These are phyloP conservation scores for Marasmarcha lunaedactyla DNA, from an alignment of 2,888 invertebrate species.

Conservation along the genomic window DNA sequence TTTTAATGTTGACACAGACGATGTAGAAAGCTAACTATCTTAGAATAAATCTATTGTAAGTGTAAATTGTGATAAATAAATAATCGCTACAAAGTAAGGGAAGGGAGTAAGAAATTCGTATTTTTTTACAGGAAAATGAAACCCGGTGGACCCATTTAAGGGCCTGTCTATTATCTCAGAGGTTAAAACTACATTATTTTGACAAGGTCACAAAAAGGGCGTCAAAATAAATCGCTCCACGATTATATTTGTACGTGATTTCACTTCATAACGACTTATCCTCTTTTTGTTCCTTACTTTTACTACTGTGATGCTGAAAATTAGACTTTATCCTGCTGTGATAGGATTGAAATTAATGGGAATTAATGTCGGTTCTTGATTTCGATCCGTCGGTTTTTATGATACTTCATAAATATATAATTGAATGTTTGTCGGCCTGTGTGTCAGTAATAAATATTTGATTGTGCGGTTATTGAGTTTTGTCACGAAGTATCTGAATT, in stretches of 20 bases:
- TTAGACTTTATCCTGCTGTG: too few species aligned
- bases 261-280: conserved; percentile 2
- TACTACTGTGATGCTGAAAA: not conserved
- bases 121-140: too few species aligned
- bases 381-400: conserved; percentile 1
- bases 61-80: too few species aligned
- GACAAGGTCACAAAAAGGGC: not conserved
- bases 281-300: not conserved
- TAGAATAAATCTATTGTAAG: too few species aligned
- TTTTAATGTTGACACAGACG: too few species aligned
- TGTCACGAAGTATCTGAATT: not conserved
- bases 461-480: not conserved
- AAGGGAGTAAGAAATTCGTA: too few species aligned
- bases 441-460: conserved; percentile 3
- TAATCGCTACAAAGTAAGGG: too few species aligned
- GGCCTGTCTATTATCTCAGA: too few species aligned
- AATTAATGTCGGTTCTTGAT: not conserved
- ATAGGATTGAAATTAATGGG: too few species aligned
- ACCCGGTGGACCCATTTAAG: too few species aligned
- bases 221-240: conserved; percentile 2
- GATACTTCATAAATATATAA: conserved; percentile 2
- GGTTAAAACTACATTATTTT: too few species aligned
- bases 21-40: too few species aligned
- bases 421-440: conserved; percentile 2
- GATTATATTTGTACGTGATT: conserved; percentile 3